Evolutionary conservation across 2,797 vertebrate genomes (phyloP), one percentile per base, ranked within the genome.

Genomic region (Sitta carolinensis): DNA sequence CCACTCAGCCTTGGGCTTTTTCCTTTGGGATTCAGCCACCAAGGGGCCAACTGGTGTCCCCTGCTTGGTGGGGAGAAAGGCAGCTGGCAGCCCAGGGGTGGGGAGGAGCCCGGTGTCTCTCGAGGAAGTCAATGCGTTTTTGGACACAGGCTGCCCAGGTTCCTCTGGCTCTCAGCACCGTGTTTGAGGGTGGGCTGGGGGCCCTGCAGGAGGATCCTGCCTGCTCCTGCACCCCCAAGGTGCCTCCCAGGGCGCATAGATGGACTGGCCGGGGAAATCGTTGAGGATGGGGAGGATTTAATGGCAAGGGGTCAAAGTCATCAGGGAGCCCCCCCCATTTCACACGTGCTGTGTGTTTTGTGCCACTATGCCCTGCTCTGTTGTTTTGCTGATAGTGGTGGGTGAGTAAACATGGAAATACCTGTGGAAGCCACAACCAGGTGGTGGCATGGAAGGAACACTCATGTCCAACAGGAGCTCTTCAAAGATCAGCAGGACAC

Each of bases 371-470:
- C 97, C 66, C 97, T 96, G 97, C 90, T 98, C 14, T 43, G 26
- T 47, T 38, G 29, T 58, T 98, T 98, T 98, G 75, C 98, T 97
- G 10, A 98, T 98, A 16, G 98, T 94, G 0, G 97, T 36, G 2
- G 98, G 98, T 3, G 98, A 98, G 89, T 98, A 98, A 82, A 98
- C 90, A 4, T 95, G 97, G 96, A 97, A 98, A 82, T 95, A 98
- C 52, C 98, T 97, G 76, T 98, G 98, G 93, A 98, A 98, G 97
- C 98, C 98, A 98, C 94, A 98, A 97, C 98, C 98, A 98, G 95
- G 98, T 98, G n/a, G 96, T 97, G 23, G 98, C 97, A 16, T 98
- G 98, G 92, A 98, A 95, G 76, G 98, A 97, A 98, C 97, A 98
- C 93, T 98, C 98, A 0, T 97, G 32, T 98, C 98, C n/a, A 98